Percentiles rank a stretch among this genome's conserved stretches.
Evolutionary conservation across 2,113 vertebrate genomes (phyloP).

Genomic region (Brachionichthys hirsutus): DNA sequence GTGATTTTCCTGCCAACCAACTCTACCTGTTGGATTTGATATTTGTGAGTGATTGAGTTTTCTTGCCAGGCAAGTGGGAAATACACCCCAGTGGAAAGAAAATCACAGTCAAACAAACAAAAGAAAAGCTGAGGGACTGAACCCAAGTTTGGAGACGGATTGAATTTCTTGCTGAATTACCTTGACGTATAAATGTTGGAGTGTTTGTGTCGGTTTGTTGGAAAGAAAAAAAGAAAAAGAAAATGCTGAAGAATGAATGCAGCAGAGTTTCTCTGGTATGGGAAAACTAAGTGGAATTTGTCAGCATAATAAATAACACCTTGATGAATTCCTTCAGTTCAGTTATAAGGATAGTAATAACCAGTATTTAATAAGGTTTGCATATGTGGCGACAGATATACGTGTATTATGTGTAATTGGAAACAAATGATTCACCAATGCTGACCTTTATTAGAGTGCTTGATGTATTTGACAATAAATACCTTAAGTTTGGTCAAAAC

Average conservation of each 20-base stretch:
- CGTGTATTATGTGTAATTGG: no score
- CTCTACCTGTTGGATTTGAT: slow-evolving; percentile 53
- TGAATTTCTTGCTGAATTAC: slow-evolving; percentile 30
- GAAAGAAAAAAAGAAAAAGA: slow-evolving; percentile 12
- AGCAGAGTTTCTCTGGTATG: slow-evolving; percentile 12
- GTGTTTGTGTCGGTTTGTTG: slow-evolving; percentile 17
- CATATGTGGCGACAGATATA: slow-evolving; percentile 17
- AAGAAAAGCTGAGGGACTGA: slow-evolving; percentile 39
- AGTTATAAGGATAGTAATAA: slow-evolving; percentile 11
- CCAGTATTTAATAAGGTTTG: slow-evolving; percentile 18
- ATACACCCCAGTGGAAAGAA: slow-evolving; percentile 19
- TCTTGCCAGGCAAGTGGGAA: slow-evolving; percentile 19
- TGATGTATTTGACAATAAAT: not conserved
- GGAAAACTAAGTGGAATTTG: not conserved
- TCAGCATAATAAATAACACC: not conserved
- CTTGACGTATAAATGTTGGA: slow-evolving; percentile 27
- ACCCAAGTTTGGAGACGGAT: slow-evolving; percentile 23
- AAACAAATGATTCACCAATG: not conserved
- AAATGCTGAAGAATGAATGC: slow-evolving; percentile 21
- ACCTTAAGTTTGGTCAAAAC: not conserved
- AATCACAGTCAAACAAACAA: slow-evolving; percentile 26
- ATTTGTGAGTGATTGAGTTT: slow-evolving; percentile 63
- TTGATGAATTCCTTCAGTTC: not conserved
- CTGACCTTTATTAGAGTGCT: slow-evolving; percentile 24
- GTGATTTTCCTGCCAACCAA: slow-evolving; percentile 29